Evolutionary conservation across 2,797 vertebrate species (phyloP), one percentile per base, ranked within the genome.

Genomic region (Bryconaethiops microstoma): DNA sequence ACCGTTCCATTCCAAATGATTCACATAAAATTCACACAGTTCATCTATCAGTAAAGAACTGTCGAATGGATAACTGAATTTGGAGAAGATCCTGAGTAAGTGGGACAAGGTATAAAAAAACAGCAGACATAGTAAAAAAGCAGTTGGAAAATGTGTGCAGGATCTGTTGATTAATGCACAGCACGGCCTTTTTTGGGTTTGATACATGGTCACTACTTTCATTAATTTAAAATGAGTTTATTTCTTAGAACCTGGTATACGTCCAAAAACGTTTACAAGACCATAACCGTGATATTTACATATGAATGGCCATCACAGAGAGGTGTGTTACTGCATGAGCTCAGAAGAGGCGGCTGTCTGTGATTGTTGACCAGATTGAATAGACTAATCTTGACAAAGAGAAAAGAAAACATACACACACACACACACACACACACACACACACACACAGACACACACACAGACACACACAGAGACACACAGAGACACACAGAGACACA

Each of bases 401-500:
- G 19, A 74, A 17, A 73, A 29, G 23, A 13, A 57, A 57, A 63
- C 39, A 74, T 63, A 64, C 69, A 54, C 21, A 79, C 76, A 72
- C 80, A 79, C 76, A 67, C 42, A 39, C 25, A 73, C 42, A 87
- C 67, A 73, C 74, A 45, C 63, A 40, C 48, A 76, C 71, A 65
- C 79, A 76, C 72, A 71, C 72, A 67, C 40, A 73, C 52, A 64
- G 84, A 87, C 21, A 67, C 57, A 45, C 60, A 39, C 29, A 40
- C 48, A 76, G 75, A 50, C 35, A 65, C 23, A 63, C 85, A 87
- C 21, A 65, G 16, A 52, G 23, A 72, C 40, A 60, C 70, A 87
- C 70, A 81, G 81, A 84, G 84, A 87, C 72, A 71, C 72, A 42
- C 62, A n/a, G n/a, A n/a, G n/a, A 75, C 71, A 65, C 79, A 76